phyloP scores from a whole-genome alignment of 2,113 vertebrate species.

The Nematolebias whitei region DNA sequence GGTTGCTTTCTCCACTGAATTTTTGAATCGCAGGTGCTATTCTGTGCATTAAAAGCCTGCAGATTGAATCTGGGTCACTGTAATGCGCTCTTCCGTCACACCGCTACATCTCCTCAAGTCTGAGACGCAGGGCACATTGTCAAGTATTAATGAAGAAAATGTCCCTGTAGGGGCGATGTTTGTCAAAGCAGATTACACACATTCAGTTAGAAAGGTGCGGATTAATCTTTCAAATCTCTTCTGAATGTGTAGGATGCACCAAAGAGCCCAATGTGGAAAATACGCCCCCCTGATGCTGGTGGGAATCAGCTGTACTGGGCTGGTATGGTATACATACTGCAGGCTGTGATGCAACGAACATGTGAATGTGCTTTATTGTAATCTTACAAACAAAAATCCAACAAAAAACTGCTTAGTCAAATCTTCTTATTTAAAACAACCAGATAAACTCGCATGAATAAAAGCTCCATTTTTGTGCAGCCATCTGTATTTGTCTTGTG shows the following conservation, averaged over 20 bases:
- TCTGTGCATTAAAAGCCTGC: slow-evolving; percentile 73
- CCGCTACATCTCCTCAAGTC: slow-evolving; percentile 65
- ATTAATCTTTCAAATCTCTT: slow-evolving; percentile 80
- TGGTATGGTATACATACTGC: slow-evolving; percentile 55
- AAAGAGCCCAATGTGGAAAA: slow-evolving; percentile 51
- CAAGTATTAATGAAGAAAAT: slow-evolving; percentile 83
- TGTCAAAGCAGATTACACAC: slow-evolving; percentile 82
- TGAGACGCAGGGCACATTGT: slow-evolving; percentile 74
- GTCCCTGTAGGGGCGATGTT: slow-evolving; percentile 75
- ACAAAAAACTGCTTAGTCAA: slow-evolving; percentile 30
- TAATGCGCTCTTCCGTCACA: slow-evolving; percentile 71
- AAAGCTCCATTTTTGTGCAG: slow-evolving; percentile 29
- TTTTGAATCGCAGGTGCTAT: slow-evolving; percentile 71
- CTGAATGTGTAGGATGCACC: slow-evolving; percentile 68
- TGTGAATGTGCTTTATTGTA: slow-evolving; percentile 50
- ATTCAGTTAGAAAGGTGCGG: slow-evolving; percentile 76
- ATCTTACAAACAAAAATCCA: slow-evolving; percentile 44
- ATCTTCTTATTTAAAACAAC: slow-evolving; percentile 47
- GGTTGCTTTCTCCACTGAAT: slow-evolving; percentile 66
- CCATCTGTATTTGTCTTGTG: slow-evolving; percentile 28
- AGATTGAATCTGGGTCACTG: slow-evolving; percentile 82
- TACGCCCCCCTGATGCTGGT: slow-evolving; percentile 59
- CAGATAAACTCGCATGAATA: slow-evolving; percentile 20
- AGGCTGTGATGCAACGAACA: slow-evolving; percentile 18
- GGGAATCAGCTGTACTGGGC: slow-evolving; percentile 58